Percentiles rank a stretch among this genome's conserved stretches.
Conservation (phyloP, 2,797 vertebrate species). For the Pantherophis alleghaniensis region DNA sequence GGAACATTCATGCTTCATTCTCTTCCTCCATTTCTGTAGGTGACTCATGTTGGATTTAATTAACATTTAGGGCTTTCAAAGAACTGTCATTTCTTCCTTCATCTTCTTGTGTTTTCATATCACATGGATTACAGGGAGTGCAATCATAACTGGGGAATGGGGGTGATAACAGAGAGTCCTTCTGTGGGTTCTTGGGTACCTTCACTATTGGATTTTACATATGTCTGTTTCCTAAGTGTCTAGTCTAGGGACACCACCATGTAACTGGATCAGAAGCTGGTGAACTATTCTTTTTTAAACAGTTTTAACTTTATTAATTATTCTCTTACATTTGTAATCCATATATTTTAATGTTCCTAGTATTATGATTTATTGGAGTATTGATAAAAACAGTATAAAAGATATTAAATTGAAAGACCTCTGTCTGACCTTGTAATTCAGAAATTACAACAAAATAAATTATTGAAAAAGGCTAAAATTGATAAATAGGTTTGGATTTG, state of each 20-base stretch:
- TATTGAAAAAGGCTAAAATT: background rate
- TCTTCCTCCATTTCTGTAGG: background rate
- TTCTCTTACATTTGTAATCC: background rate
- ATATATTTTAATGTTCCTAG: background rate
- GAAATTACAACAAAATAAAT: background rate
- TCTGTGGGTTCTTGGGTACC: background rate
- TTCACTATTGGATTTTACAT: background rate
- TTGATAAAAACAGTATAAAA: background rate
- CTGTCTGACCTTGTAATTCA: background rate
- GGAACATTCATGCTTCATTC: constrained; percentile 8
- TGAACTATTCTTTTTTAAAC: background rate
- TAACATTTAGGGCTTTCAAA: constrained; percentile 32
- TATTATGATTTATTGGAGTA: background rate
- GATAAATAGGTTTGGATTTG: background rate
- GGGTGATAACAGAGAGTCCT: background rate
- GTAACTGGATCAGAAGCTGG: background rate
- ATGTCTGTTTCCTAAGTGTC: too few relatives aligned
- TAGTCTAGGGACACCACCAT: background rate
- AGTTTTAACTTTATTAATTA: background rate
- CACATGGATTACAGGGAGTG: background rate
- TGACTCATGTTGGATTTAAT: constrained; percentile 24
- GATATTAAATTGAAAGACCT: background rate
- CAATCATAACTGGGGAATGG: background rate
- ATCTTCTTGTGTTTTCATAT: constrained; percentile 7
- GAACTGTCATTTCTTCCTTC: constrained; percentile 14